phyloP scores from a whole-genome alignment of 2,797 vertebrate species.

The Melopsittacus undulatus region DNA sequence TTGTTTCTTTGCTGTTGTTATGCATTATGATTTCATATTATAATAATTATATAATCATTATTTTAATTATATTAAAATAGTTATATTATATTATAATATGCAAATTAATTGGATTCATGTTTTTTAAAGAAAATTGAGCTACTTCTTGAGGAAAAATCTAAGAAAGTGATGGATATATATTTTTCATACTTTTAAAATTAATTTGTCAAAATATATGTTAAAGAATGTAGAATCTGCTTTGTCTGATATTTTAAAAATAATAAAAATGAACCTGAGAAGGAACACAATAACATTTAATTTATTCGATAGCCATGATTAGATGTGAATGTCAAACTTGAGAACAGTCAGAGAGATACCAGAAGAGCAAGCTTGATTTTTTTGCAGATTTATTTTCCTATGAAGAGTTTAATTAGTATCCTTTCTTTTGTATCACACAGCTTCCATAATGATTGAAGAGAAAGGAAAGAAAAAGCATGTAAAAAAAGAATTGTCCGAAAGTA shows the following conservation, averaged over 20 bases:
- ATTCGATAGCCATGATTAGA: background rate
- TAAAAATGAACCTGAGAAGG: background rate
- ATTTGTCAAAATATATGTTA: background rate
- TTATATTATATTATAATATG: too few species aligned
- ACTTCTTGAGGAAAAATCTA: background rate
- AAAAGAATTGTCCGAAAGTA: background rate
- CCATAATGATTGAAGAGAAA: background rate
- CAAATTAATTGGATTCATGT: slow-evolving; percentile 11
- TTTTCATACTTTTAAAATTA: background rate
- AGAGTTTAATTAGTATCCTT: background rate
- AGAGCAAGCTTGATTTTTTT: background rate
- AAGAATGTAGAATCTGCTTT: background rate
- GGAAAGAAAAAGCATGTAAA: background rate
- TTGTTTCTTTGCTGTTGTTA: background rate
- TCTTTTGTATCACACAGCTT: background rate
- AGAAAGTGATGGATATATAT: background rate
- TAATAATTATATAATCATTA: too few species aligned
- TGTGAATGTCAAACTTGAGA: background rate
- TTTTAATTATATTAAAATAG: too few species aligned
- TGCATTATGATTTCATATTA: background rate
- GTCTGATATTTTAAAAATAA: background rate
- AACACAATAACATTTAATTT: background rate
- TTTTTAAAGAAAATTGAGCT: slow-evolving; percentile 15
- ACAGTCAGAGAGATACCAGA: background rate
- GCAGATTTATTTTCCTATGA: background rate